A percentile compares a stretch with the other conserved stretches of the same genome.
These are phyloP conservation scores for Zenarchopterus dispar DNA, from an alignment of 2,797 vertebrate genomes.

Conservation along the genomic window DNA sequence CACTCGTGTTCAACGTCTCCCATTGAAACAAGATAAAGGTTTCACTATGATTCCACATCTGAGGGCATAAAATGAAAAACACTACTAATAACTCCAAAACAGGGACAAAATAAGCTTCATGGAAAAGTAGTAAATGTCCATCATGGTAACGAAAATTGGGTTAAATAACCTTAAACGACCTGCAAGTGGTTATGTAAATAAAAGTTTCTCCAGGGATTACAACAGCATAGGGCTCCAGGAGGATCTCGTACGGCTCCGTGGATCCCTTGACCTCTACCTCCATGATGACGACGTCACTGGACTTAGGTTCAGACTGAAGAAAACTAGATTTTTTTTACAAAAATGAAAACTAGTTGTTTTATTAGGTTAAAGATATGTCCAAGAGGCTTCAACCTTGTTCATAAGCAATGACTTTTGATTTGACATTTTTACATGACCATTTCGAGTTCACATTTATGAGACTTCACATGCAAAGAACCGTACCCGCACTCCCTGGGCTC, in stretches of 20 bases:
- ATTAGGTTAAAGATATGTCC: neutral
- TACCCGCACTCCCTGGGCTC: slow-evolving; percentile 65
- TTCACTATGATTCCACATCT: slow-evolving; percentile 97
- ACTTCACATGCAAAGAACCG: neutral
- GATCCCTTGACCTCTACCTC: slow-evolving; percentile 92
- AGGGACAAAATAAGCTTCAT: too few species aligned
- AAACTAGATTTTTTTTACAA: slow-evolving; percentile 44
- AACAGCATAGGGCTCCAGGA: slow-evolving; percentile 89
- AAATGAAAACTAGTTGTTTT: slow-evolving; percentile 1
- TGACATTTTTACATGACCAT: slow-evolving; percentile 5
- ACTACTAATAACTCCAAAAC: too few species aligned
- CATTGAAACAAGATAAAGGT: slow-evolving; percentile 87
- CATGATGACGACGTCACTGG: slow-evolving; percentile 82
- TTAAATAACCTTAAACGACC: slow-evolving; percentile 84
- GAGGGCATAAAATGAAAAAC: slow-evolving; percentile 14
- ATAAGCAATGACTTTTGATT: neutral
- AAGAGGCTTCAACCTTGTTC: neutral
- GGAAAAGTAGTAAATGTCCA: too few species aligned
- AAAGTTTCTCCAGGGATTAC: slow-evolving; percentile 88
- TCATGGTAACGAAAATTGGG: neutral
- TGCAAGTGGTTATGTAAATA: slow-evolving; percentile 80
- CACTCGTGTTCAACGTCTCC: slow-evolving; percentile 74
- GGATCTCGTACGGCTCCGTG: slow-evolving; percentile 84
- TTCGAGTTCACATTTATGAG: neutral
- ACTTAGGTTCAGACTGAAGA: slow-evolving; percentile 56